Conservation (phyloP, 2,113 vertebrate genomes). For the Orcinus orca region DNA sequence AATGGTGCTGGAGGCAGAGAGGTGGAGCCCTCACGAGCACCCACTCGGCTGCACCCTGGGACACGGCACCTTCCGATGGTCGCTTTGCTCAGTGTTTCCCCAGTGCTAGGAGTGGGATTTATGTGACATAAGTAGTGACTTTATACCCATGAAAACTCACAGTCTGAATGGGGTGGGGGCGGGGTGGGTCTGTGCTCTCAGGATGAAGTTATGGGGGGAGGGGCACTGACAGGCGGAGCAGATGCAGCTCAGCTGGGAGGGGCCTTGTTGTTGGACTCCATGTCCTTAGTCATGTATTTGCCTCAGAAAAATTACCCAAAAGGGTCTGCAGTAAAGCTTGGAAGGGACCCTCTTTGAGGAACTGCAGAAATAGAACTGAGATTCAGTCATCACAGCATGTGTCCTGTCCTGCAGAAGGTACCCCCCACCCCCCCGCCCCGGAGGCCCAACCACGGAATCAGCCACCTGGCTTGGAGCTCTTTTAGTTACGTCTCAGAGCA, state of each 20-base stretch:
- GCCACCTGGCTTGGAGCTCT: neutral
- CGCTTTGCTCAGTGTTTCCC: neutral
- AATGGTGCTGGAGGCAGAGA: neutral
- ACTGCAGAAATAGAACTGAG: neutral
- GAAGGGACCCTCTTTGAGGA: neutral
- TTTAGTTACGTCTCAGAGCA: neutral
- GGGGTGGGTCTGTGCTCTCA: neutral
- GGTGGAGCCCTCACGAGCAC: neutral
- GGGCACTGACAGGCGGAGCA: neutral
- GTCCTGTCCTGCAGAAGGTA: neutral
- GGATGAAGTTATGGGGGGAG: neutral
- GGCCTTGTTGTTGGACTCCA: neutral
- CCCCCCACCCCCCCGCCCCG: fast-evolving
- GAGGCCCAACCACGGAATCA: neutral
- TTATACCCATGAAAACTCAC: neutral
- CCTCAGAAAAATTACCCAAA: neutral
- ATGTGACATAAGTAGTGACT: neutral
- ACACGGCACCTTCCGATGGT: fast-evolving
- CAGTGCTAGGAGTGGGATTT: neutral
- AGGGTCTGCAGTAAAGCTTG: neutral
- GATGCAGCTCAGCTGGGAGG: neutral
- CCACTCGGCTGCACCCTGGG: fast-evolving
- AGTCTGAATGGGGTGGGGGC: neutral
- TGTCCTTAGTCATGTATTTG: neutral
- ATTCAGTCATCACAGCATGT: neutral